Evolutionary conservation across 2,113 vertebrate genomes (phyloP).

Genomic region (Alaudala cheleensis): DNA sequence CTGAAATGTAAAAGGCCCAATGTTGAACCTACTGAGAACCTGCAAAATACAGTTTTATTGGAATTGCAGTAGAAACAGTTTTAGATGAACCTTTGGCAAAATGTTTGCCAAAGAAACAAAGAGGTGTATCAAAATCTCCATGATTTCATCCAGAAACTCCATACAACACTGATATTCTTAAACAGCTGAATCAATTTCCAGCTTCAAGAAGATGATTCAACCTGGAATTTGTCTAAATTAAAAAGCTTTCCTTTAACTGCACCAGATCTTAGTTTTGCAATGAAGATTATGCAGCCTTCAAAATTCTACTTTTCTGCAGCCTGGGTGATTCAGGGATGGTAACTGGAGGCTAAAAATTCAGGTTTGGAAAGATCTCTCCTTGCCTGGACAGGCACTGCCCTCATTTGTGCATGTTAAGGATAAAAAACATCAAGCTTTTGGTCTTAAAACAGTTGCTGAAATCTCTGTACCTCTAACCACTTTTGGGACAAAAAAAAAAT

Average conservation of each 20-base stretch:
- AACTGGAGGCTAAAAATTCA: neutral
- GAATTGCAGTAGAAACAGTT: neutral
- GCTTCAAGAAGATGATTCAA: neutral
- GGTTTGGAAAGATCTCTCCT: neutral
- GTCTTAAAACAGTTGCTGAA: neutral
- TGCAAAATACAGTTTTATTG: neutral
- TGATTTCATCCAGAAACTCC: neutral
- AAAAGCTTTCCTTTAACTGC: neutral
- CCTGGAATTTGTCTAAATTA: neutral
- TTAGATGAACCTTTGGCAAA: neutral
- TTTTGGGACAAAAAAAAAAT: neutral
- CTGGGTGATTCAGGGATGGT: neutral
- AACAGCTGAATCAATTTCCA: neutral
- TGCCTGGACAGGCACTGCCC: neutral
- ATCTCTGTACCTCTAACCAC: neutral
- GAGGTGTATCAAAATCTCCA: neutral
- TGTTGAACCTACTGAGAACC: neutral
- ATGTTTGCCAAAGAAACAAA: neutral
- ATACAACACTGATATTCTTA: neutral
- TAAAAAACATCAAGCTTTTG: neutral
- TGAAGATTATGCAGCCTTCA: neutral
- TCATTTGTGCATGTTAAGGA: neutral
- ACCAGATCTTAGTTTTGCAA: neutral
- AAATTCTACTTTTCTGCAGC: neutral
- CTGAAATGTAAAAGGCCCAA: fast-evolving